phyloP scores from a whole-genome alignment of 1,140 invertebrate genomes.

The Macrocentrus cingulum region DNA sequence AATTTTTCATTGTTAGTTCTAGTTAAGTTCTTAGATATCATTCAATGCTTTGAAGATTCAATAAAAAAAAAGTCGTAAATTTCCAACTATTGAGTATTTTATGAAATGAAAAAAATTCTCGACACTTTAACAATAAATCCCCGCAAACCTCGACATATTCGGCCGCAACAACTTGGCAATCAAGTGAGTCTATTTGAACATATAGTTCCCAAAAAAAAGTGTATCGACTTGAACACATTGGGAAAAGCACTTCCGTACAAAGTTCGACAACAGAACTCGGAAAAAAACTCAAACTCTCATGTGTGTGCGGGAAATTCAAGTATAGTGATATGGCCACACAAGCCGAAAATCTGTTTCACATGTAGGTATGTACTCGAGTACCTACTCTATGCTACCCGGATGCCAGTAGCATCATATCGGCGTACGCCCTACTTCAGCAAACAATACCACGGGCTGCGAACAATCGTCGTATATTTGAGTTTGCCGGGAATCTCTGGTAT shows the following conservation, averaged over 20 bases:
- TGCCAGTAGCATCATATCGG: background rate
- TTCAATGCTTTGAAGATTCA: too few species aligned
- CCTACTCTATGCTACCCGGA: constrained; percentile 1
- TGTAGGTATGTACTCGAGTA: constrained; percentile 13
- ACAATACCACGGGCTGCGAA: constrained; percentile 10
- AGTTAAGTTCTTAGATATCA: too few species aligned
- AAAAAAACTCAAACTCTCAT: background rate
- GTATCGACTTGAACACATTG: background rate
- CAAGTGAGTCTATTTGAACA: background rate
- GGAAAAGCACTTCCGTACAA: background rate
- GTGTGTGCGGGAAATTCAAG: background rate
- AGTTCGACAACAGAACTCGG: constrained; percentile 1
- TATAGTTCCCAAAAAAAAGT: background rate
- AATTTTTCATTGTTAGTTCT: too few species aligned
- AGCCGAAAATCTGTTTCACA: constrained; percentile 5
- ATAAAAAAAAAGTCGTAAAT: too few species aligned
- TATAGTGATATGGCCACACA: background rate
- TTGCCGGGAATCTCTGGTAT: background rate
- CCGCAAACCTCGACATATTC: too few species aligned
- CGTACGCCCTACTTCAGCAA: constrained; percentile 1
- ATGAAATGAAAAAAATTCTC: too few species aligned
- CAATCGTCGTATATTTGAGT: background rate
- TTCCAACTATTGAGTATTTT: too few species aligned
- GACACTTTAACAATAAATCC: too few species aligned
- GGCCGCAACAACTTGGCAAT: constrained; percentile 6